These are phyloP conservation scores for Phortica variegata DNA, from an alignment of 1,140 invertebrate species.

Conservation along the genomic window DNA sequence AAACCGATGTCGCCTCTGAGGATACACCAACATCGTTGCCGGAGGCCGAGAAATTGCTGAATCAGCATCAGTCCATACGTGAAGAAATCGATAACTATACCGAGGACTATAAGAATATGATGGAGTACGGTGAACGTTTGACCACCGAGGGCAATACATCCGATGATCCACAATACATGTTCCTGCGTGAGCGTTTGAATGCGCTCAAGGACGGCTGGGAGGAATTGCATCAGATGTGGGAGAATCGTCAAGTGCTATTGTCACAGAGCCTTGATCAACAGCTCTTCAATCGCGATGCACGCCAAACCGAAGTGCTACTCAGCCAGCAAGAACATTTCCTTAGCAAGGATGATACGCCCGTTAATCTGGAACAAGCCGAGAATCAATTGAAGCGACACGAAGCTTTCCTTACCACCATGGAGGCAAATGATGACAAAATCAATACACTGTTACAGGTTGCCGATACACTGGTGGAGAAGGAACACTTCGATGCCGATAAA, in stretches of 20 bases:
- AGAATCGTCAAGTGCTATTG: constrained; percentile 91
- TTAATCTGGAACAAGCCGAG: constrained; percentile 94
- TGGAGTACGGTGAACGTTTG: constrained; percentile 90
- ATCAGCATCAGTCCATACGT: constrained; percentile 94
- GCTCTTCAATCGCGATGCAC: constrained; percentile 93
- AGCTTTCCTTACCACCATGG: constrained; percentile 98
- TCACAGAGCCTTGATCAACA: constrained; percentile 94
- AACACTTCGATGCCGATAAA: constrained; percentile 90
- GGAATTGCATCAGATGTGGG: constrained; percentile 99
- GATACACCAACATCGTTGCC: constrained; percentile 95
- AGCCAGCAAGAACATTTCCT: constrained; percentile 96
- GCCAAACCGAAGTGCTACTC: constrained; percentile 95
- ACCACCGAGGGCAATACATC: constrained; percentile 73
- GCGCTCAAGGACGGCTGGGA: constrained; percentile 98
- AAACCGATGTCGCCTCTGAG: constrained; percentile 96
- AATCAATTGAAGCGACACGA: constrained; percentile 97
- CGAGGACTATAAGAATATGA: constrained; percentile 98
- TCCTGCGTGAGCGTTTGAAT: constrained; percentile 93
- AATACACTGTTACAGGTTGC: constrained; percentile 94
- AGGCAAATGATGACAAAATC: constrained; percentile 99
- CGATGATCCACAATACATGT: constrained; percentile 99
- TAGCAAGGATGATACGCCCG: constrained; percentile 91
- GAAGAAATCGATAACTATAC: constrained; percentile 99
- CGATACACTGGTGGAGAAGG: constrained; percentile 82
- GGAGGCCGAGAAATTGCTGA: constrained; percentile 94